Percentiles rank a stretch among this genome's conserved stretches.
Evolutionary conservation across 2,113 vertebrate genomes (phyloP).

Genomic region (Sinocyclocheilus anophthalmus): DNA sequence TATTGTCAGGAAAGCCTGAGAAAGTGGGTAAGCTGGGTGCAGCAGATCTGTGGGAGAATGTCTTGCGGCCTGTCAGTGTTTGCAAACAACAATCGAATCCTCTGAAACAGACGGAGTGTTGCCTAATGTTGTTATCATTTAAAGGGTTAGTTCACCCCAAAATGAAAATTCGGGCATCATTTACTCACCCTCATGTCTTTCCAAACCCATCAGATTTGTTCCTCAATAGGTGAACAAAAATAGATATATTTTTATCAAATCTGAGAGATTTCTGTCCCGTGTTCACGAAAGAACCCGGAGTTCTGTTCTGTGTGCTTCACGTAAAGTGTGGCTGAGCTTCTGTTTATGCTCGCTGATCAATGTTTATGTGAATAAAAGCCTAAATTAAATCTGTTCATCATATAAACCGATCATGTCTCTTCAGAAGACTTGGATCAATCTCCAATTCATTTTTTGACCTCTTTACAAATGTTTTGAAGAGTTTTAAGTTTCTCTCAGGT

Average conservation of each 20-base stretch:
- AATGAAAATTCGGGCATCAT: not conserved
- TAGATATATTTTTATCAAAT: not conserved
- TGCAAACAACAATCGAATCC: conserved; percentile 55
- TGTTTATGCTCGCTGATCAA: not conserved
- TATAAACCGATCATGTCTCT: too few relatives aligned
- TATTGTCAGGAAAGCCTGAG: conserved; percentile 44
- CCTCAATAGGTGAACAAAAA: too few relatives aligned
- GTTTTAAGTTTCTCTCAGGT: not conserved
- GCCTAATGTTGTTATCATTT: not conserved
- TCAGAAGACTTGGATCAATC: not conserved
- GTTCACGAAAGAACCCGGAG: not conserved
- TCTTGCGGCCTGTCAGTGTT: conserved; percentile 49
- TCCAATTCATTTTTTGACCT: not conserved
- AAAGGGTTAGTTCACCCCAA: not conserved
- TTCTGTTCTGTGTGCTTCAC: not conserved
- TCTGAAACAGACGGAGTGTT: not conserved
- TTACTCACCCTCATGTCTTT: not conserved
- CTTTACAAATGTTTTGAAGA: not conserved
- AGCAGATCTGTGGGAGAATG: conserved; percentile 43
- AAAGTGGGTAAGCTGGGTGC: conserved; percentile 36
- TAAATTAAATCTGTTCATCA: not conserved
- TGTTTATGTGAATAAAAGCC: not conserved
- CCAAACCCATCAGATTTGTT: too few relatives aligned
- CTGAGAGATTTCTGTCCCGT: not conserved
- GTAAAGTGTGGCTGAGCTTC: not conserved